phyloP scores from a whole-genome alignment of 2,113 vertebrate genomes.

The Lathamus discolor region DNA sequence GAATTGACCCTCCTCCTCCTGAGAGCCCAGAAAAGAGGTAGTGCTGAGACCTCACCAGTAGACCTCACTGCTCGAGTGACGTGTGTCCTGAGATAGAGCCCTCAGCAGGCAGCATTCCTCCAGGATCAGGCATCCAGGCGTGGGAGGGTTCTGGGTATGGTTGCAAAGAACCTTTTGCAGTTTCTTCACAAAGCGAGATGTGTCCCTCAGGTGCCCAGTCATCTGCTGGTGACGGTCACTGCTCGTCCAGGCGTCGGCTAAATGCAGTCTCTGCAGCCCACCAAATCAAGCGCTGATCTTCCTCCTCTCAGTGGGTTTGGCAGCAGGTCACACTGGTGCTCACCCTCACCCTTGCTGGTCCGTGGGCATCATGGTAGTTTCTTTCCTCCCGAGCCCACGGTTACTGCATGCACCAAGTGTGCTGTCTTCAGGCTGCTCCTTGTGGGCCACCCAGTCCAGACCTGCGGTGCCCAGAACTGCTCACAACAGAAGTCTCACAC shows the following conservation, averaged over 20 bases:
- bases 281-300: too few relatives aligned
- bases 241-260: not conserved
- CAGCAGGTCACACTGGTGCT: not conserved
- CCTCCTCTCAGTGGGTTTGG: not conserved
- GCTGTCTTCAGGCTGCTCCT: not conserved
- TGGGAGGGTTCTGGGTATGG: not conserved
- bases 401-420: not conserved
- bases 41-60: not conserved
- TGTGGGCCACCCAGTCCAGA: not conserved
- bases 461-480: not conserved
- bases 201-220: not conserved
- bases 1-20: not conserved
- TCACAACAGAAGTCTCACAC: not conserved
- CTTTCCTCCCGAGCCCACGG: not conserved
- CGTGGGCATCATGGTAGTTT: not conserved
- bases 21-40: not conserved
- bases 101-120: not conserved
- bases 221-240: not conserved
- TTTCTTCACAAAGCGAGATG: not conserved
- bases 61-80: not conserved
- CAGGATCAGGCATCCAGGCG: rapidly evolving
- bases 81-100: not conserved
- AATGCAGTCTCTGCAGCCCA: not conserved
- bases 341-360: not conserved
- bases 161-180: not conserved